Conservation (phyloP, 2,797 vertebrate species). For the Artibeus lituratus region DNA sequence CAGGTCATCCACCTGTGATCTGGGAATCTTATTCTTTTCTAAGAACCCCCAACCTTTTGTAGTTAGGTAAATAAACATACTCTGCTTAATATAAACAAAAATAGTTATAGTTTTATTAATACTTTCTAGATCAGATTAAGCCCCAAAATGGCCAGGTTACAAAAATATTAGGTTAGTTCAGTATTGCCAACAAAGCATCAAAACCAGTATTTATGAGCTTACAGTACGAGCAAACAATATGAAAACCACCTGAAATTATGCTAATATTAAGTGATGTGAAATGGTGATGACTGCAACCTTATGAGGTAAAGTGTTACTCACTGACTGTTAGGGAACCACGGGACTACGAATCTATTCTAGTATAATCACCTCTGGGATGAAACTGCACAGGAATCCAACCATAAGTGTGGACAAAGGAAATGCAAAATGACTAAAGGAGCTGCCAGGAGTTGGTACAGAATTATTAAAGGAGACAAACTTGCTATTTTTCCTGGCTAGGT, state of each 20-base stretch:
- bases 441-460: slow-evolving; percentile 21
- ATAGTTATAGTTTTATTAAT: slow-evolving; percentile 2
- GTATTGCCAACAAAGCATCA: slow-evolving; percentile 19
- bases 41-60: background rate
- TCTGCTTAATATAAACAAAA: slow-evolving; percentile 32
- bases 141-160: background rate
- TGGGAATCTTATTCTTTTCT: slow-evolving; percentile 4
- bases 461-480: slow-evolving; percentile 34
- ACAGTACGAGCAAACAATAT: background rate
- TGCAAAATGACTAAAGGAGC: slow-evolving; percentile 32
- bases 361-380: slow-evolving; percentile 13
- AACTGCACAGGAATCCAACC: slow-evolving; percentile 38
- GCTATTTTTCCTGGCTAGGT: slow-evolving; percentile 36
- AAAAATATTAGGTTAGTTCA: slow-evolving; percentile 12
- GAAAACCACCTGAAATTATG: slow-evolving; percentile 22
- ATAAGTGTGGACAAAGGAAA: slow-evolving; percentile 50
- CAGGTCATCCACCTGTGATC: background rate
- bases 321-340: slow-evolving; percentile 32
- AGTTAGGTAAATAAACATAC: slow-evolving; percentile 2
- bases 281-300: slow-evolving; percentile 33
- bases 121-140: slow-evolving; percentile 4
- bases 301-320: slow-evolving; percentile 22
- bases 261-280: slow-evolving; percentile 39
- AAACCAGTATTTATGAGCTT: slow-evolving; percentile 29
- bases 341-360: slow-evolving; percentile 32